Evolutionary conservation across 1,140 invertebrate genomes (phyloP), one percentile per base, ranked within the genome.

Genomic region (Drosophila sproati): DNA sequence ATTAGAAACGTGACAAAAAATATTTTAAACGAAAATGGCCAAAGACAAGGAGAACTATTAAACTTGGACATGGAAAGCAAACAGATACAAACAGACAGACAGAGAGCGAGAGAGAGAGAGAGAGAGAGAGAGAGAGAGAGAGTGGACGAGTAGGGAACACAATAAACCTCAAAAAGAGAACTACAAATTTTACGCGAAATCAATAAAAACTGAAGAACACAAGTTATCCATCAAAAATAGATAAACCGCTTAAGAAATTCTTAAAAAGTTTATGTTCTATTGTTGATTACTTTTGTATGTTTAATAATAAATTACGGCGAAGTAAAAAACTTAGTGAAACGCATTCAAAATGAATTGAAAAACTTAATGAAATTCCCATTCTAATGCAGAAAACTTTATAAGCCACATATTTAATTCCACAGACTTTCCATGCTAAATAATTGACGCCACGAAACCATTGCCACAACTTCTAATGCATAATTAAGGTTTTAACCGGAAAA

Each of bases 341-440:
- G 20, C 34, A 37, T 37, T 32, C 31, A 31, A 60, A 61, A 61
- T n/a, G 51, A 39, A 41, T 7, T 29, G 29, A 47, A 37, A 55
- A 62, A 54, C 39, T 32, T 55, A 35, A n/a, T 28, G 32, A 47
- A 35, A 60, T 28, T 60, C 32, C 43, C 32, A 5, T 60, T 37
- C 43, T 10, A 34, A 10, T 32, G 57, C n/a, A 3, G 34, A 48
- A 35, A 52, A 52, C 10, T 35, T 12, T 35, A 7, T 2, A 20
- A 4, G 7, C 10, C 50, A 8, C 47, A 60, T 31, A 20, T 47
- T 60, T 7, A 3, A 8, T 60, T 34, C 43, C 20, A 20, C 20
- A 20, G 20, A 1, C 20, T 70, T 75, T 39, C 20, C 32, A 63
- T 48, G 48, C 31, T 75, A 51, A 75, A 64, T 75, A 62, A 75